Base-by-base conservation (phyloP, 2,888 invertebrate species). In the Vannuccia rotundouncinata region DNA sequence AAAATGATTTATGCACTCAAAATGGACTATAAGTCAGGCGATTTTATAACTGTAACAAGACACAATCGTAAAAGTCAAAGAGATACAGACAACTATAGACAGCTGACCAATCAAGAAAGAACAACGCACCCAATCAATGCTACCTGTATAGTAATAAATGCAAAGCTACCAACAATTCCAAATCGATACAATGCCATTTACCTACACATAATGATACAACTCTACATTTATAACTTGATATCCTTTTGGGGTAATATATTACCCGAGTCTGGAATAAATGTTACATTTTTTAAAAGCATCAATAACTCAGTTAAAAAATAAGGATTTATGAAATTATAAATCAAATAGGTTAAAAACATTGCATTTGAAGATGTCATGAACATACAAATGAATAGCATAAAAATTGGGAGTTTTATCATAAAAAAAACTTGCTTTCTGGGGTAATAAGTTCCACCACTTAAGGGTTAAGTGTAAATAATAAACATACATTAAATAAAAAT, bases 171-270 rank as follows among this genome's bases (percentile, higher is more conserved):
- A 45, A 45, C 45, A 45, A 45, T 17, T 45, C 45, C 45, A 45
- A 45, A 45, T 45, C 45, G 45, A 45, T 45, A 45, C 45, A 45
- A 45, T 45, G 45, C 17, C 45, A 45, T 45, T 17, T 45, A 17
- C 45, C 45, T 45, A 45, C 45, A 45, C 45, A 45, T 45, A 45
- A 45, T 45, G 45, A 45, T 45, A 45, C 45, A 45, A 45, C 45
- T 45, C 45, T 45, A 45, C 45, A 45, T 45, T 45, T 45, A 45
- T 45, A 45, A 45, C 45, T 45, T 45, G 45, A 45, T 17, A 45
- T 45, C n/a, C n/a, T n/a, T 66, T 66, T 5, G 66, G 66, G 66
- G 66, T 66, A 66, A 66, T 66, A 66, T 66, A 66, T 66, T 66
- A 66, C 66, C 66, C 66, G 22, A 66, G 10, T 45, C 66, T 27